Percentiles rank a stretch among this genome's conserved stretches.
These are phyloP conservation scores for Zhengitettix transpicula DNA, from an alignment of 2,888 invertebrate genomes.

Conservation along the genomic window DNA sequence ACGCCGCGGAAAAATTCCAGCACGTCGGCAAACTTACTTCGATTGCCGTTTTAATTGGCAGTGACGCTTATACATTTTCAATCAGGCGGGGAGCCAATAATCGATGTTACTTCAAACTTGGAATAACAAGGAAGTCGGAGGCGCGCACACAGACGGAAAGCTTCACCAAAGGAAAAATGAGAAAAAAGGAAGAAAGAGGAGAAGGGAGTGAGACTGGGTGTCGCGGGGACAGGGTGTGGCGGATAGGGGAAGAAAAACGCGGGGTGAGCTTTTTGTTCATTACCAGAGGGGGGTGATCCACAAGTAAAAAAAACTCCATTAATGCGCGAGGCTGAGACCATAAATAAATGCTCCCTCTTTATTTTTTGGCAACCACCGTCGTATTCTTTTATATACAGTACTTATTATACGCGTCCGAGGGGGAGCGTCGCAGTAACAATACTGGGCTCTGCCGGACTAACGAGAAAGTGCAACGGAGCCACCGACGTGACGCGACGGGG, in stretches of 20 bases:
- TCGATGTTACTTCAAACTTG: too few species aligned
- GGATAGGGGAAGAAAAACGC: background rate
- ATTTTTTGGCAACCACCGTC: constrained; percentile 12
- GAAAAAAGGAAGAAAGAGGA: background rate
- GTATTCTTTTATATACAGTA: background rate
- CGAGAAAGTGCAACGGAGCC: background rate
- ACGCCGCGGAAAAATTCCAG: too few species aligned
- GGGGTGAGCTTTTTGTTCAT: constrained; percentile 6
- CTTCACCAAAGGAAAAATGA: background rate
- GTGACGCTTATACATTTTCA: too few species aligned
- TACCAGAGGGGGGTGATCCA: constrained; percentile 4
- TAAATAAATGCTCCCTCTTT: constrained; percentile 12
- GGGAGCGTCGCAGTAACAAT: background rate
- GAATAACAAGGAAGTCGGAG: too few species aligned
- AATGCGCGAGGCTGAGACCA: constrained; percentile 4
- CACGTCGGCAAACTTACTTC: too few species aligned
- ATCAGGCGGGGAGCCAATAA: too few species aligned
- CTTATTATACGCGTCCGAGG: constrained; percentile 2
- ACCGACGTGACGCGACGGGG: too few species aligned
- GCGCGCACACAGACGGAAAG: too few species aligned
- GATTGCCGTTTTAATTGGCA: too few species aligned
- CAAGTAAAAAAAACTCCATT: constrained; percentile 6
- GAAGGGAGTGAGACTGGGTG: background rate
- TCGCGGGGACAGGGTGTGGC: background rate
- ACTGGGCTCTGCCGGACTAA: background rate